phyloP scores from a whole-genome alignment of 1,140 invertebrate species.

The Drosophila nasuta region DNA sequence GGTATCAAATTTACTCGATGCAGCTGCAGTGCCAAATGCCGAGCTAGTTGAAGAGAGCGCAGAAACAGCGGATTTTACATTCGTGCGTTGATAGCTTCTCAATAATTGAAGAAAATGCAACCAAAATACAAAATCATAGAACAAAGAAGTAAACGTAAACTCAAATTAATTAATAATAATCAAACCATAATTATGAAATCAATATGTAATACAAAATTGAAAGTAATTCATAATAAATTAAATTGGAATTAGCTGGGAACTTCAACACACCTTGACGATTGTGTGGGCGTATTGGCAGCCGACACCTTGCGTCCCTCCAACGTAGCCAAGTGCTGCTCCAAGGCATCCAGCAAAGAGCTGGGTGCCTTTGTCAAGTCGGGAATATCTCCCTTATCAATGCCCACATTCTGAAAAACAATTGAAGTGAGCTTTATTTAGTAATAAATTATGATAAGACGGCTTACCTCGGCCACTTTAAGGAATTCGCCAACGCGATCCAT shows the following conservation, averaged over 20 bases:
- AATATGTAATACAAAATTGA: slow-evolving; percentile 5
- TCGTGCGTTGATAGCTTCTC: slow-evolving; percentile 90
- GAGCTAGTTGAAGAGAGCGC: slow-evolving; percentile 95
- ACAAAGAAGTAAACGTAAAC: slow-evolving; percentile 31
- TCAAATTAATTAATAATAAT: slow-evolving; percentile 22
- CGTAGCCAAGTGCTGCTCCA: slow-evolving; percentile 97
- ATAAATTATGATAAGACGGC: slow-evolving; percentile 28
- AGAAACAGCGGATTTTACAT: slow-evolving; percentile 95
- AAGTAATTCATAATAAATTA: slow-evolving; percentile 13
- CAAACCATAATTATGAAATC: slow-evolving; percentile 3
- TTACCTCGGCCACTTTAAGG: slow-evolving; percentile 97
- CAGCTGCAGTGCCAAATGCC: slow-evolving; percentile 92
- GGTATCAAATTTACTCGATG: slow-evolving; percentile 90
- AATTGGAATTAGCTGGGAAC: background rate
- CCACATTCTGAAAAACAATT: slow-evolving; percentile 91
- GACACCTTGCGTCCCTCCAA: slow-evolving; percentile 97
- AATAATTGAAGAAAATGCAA: slow-evolving; percentile 48
- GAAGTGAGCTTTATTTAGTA: background rate
- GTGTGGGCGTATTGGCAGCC: slow-evolving; percentile 93
- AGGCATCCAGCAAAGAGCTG: slow-evolving; percentile 97
- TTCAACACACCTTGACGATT: slow-evolving; percentile 89
- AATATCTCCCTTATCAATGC: slow-evolving; percentile 99
- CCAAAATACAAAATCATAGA: slow-evolving; percentile 45
- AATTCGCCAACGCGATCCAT: slow-evolving; percentile 99
- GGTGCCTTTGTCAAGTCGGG: slow-evolving; percentile 99